Evolutionary conservation across 2,113 vertebrate genomes (phyloP), one percentile per base, ranked within the genome.

Genomic region (Centropus bengalensis): DNA sequence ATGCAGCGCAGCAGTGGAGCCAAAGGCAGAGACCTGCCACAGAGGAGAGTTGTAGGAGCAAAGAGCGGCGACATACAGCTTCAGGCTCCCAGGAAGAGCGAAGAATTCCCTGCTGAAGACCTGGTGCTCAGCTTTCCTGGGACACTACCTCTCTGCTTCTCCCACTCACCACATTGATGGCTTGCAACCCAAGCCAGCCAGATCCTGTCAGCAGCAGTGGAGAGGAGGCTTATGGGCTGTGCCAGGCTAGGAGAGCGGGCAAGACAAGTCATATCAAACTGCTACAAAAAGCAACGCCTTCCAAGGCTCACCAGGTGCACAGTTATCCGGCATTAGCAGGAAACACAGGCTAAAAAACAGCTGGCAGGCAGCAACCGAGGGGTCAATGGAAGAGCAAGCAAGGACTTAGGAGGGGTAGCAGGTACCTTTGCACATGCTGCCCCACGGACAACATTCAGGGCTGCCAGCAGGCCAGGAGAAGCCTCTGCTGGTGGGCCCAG

Each of bases 81-180:
- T 22, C 18, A 38, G 67, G 12, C 5, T 47, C 17, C 70, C 26
- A 12, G 64, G 55, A 67, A 62, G 30, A 74, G 17, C 2, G 1
- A 17, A 54, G 30, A 8, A 56, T 71, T 52, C 12, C 19, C 7
- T 3, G 0, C 0, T 0, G 64, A 27, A 16, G 14, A 49, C 11
- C n/a, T 4, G 3, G 9, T 49, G 18, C 77, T 67, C 38, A 7
- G 47, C 38, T 89, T 75, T 75, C 8, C 58, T 60, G 5, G 1
- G 51, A 62, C 51, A 28, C 5, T 5, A 1, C 2, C 78, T 33
- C 40, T 36, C 60, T 75, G 19, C 56, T 27, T 85, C 24, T 16
- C 16, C 9, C 2, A 1, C 64, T 69, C 24, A 9, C 6, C 38
- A 17, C 30, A 17, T 32, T 66, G 16, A 12, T 8, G 22, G 12